Evolutionary conservation across 1,140 invertebrate genomes (phyloP).

Genomic region (Bombyx mandarina): DNA sequence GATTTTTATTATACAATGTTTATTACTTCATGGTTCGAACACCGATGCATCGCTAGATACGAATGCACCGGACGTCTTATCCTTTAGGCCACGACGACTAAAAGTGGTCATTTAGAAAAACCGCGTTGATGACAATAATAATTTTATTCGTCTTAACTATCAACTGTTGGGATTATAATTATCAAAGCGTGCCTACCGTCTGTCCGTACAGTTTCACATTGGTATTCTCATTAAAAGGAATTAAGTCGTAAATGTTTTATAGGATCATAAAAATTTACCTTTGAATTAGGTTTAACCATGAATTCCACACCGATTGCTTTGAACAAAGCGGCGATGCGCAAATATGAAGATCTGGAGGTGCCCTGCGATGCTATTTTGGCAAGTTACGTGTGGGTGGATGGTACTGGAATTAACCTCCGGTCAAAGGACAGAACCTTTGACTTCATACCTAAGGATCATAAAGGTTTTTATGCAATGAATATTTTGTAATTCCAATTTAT

Average conservation of each 20-base stretch:
- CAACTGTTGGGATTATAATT: too few species aligned
- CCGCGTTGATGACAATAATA: not conserved
- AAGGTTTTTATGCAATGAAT: not conserved
- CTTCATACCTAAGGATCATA: constrained; percentile 71
- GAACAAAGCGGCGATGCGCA: constrained; percentile 73
- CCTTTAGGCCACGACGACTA: too few species aligned
- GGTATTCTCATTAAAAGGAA: not conserved
- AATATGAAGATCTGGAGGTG: constrained; percentile 80
- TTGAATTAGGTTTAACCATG: constrained; percentile 30
- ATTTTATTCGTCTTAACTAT: too few species aligned
- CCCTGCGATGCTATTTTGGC: constrained; percentile 79
- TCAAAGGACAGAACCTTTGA: constrained; percentile 86
- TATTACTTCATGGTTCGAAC: too few species aligned
- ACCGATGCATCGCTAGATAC: too few species aligned
- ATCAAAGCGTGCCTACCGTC: too few species aligned
- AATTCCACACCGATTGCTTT: constrained; percentile 42
- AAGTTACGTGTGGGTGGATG: constrained; percentile 93
- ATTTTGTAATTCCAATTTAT: too few species aligned
- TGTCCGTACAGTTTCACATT: not conserved
- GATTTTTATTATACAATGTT: too few species aligned
- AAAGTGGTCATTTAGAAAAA: not conserved
- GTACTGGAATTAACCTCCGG: constrained; percentile 84
- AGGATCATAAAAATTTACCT: not conserved
- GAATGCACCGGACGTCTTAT: too few species aligned
- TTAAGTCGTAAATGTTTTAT: not conserved